Evolutionary conservation across 2,113 vertebrate genomes (phyloP), one percentile per base, ranked within the genome.

Genomic region (Pygoscelis antarcticus): DNA sequence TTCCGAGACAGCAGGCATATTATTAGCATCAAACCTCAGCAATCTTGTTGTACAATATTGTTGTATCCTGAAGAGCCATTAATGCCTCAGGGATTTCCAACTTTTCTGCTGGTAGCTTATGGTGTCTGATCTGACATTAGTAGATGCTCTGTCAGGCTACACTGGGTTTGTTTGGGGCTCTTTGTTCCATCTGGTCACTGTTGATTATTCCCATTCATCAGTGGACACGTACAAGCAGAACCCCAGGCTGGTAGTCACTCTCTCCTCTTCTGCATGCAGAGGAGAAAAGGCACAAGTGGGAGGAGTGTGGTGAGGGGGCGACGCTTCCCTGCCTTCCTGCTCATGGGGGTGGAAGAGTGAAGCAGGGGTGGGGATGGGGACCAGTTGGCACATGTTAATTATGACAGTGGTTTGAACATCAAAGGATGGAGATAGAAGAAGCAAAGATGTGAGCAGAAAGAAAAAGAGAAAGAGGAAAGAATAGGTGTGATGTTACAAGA

Each of bases 401-500:
- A 79, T 86, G 92, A 81, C 60, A 74, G 66, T 68, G 64, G 55
- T 83, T 83, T 95, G 79, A 87, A 93, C 90, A 96, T 97, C 92
- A 97, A 96, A 97, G 86, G 61, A 19, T 58, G 3, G 3, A 92
- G 75, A 90, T 65, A 30, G 20, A 46, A 94, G 68, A 78, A 77
- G 38, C 13, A 90, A 96, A 86, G 64, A 86, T 71, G 83, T 88
- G 83, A 90, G 88, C 71, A 81, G 60, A 89, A 32, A 77, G 58
- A 78, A 90, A 94, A 95, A 55, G 69, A 81, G 27, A 79, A 83
- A 83, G 82, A 90, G 92, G 68, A 95, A 93, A 95, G 88, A 95
- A 93, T 90, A 96, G 55, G 90, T 96, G 93, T 92, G 97, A 94
- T 81, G 90, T 94, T 97, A 94, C 95, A 92, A 93, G 88, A 93